Evolutionary conservation across 2,113 vertebrate genomes (phyloP).

Genomic region (Cochlearius cochlearius): DNA sequence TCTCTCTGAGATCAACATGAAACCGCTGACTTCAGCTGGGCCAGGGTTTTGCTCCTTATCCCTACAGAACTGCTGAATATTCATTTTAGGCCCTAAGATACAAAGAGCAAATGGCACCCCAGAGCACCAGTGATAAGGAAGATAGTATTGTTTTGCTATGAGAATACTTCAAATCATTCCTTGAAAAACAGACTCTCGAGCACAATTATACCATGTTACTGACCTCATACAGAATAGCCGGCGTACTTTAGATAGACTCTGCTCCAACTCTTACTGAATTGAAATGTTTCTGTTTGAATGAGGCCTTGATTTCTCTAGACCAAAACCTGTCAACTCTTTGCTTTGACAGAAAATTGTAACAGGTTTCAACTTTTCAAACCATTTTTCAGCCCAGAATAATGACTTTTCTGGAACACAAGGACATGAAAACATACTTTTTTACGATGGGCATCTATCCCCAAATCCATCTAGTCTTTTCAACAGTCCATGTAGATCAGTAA

Average conservation of each 20-base stretch:
- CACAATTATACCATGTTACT: neutral
- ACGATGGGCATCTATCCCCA: neutral
- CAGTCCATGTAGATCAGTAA: neutral
- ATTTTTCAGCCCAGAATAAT: neutral
- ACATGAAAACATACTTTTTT: neutral
- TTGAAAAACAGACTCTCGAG: neutral
- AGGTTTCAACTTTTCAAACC: neutral
- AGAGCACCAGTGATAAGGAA: neutral
- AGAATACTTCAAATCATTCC: neutral
- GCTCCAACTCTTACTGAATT: neutral
- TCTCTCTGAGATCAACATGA: neutral
- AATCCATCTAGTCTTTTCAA: neutral
- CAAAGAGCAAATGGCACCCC: neutral
- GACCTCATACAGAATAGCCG: neutral
- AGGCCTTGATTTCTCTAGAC: neutral
- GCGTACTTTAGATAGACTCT: neutral
- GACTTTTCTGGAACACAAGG: neutral
- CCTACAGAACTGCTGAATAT: neutral
- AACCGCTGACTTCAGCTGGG: neutral
- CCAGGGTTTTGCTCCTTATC: neutral
- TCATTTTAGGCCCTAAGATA: neutral
- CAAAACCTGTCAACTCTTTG: neutral
- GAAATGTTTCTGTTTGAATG: neutral
- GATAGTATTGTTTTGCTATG: neutral
- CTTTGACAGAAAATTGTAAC: neutral